Conservation (phyloP, 2,888 invertebrate species). For the Anaspis maculata region DNA sequence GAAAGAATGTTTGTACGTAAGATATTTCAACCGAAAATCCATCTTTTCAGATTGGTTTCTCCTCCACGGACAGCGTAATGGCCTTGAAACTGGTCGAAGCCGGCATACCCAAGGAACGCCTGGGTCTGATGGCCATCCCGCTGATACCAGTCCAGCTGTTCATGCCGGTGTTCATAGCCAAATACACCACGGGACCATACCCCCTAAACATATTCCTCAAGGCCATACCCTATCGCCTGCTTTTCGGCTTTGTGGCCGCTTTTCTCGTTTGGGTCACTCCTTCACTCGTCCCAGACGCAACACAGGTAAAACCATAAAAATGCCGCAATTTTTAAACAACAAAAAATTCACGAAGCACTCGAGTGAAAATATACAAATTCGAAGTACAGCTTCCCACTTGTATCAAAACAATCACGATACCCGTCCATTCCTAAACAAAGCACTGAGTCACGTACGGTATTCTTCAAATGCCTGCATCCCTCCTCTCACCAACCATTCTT, state of each 20-base stretch:
- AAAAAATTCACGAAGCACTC: too few relatives aligned
- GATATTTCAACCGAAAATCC: too few relatives aligned
- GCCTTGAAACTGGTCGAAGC: constrained; percentile 91
- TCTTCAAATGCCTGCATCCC: too few relatives aligned
- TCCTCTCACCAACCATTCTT: too few relatives aligned
- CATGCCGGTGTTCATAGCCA: constrained; percentile 76
- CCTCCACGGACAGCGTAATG: constrained; percentile 91
- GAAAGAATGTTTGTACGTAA: too few relatives aligned
- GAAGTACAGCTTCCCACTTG: too few relatives aligned
- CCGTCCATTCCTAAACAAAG: too few relatives aligned
- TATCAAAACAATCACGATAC: too few relatives aligned
- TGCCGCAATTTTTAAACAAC: too few relatives aligned
- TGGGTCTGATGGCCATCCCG: constrained; percentile 88
- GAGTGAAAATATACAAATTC: too few relatives aligned
- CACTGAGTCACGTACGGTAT: too few relatives aligned
- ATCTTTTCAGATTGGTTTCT: constrained; percentile 85
- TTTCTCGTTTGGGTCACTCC: constrained; percentile 81
- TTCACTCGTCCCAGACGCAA: constrained; percentile 53
- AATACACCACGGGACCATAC: constrained; percentile 50
- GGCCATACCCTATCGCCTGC: constrained; percentile 80
- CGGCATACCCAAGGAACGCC: constrained; percentile 90
- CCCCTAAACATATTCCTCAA: constrained; percentile 84
- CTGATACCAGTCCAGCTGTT: constrained; percentile 87
- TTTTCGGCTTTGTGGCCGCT: constrained; percentile 79
- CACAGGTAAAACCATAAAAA: too few relatives aligned